Base-by-base conservation (phyloP, 2,797 vertebrate genomes). In the Podargus strigoides region DNA sequence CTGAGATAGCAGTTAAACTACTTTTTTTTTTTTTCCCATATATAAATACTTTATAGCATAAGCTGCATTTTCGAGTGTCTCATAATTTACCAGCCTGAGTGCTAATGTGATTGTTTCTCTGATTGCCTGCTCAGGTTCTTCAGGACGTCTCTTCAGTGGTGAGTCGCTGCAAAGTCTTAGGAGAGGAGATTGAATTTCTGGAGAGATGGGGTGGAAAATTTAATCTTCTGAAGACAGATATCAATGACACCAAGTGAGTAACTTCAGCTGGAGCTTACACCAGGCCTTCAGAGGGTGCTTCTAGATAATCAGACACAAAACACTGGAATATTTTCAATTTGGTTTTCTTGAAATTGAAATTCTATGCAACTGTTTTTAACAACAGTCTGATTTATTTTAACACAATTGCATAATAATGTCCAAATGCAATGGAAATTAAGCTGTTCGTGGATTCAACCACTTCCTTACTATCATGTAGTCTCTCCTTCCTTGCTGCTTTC, bases 201-300 rank as follows among this genome's bases (percentile, higher is more conserved):
- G 95, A 97, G 72, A 97, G 93, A 95, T 98, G 98, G 98, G 98
- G 98, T 68, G 97, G 97, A 78, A 98, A 97, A 87, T 98, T 97
- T 95, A 96, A 97, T 44, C 94, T 98, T 63, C 93, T 98, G 78
- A 96, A 97, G 90, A 95, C 90, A 44, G 79, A 95, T 50, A 81
- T 98, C 67, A 77, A 76, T 30, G 93, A 94, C 95, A 97, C 95
- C 60, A 91, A 97, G 98, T 98, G 95, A 98, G 98, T 98, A 30
- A 37, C 91, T 85, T 73, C 34, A 44, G 66, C 6, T 32, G 55
- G 50, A 34, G 18, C 9, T 74, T 72, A 50, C 12, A 64, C 8
- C 10, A 36, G 44, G 49, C 58, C 36, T 80, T 89, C 47, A 76
- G 64, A 81, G 67, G 47, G n/a, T 26, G 5, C 42, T 24, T 58